Evolutionary conservation across 2,797 vertebrate genomes (phyloP).

Genomic region (Sandelia bainsii): DNA sequence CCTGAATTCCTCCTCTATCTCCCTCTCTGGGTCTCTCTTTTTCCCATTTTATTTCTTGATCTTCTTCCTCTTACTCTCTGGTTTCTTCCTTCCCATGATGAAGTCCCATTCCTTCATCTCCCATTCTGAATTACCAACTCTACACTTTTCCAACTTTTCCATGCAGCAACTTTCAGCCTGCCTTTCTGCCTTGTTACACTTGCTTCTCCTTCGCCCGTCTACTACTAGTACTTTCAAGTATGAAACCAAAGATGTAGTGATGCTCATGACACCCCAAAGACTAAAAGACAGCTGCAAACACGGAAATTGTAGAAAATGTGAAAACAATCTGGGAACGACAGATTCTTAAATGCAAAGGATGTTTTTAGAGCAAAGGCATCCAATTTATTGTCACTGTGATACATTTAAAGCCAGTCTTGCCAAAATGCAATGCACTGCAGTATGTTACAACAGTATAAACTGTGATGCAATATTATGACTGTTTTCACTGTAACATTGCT

Average conservation of each 20-base stretch:
- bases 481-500: slow-evolving; percentile 12
- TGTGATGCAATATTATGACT: slow-evolving; percentile 18
- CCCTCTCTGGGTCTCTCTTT: background rate
- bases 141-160: slow-evolving; percentile 3
- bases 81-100: background rate
- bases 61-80: background rate
- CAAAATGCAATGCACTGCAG: slow-evolving; percentile 9
- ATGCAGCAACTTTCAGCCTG: slow-evolving; percentile 21
- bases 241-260: slow-evolving; percentile 14
- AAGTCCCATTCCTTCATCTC: background rate
- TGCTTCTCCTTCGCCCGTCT: background rate
- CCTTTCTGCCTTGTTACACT: slow-evolving; percentile 3
- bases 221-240: slow-evolving; percentile 3
- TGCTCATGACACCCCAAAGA: background rate
- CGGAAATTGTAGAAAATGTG: background rate
- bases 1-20: slow-evolving; percentile 17
- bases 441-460: slow-evolving; percentile 29
- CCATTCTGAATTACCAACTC: slow-evolving; percentile 1
- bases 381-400: slow-evolving; percentile 10
- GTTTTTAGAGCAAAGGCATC: slow-evolving; percentile 8
- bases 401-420: background rate
- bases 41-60: background rate
- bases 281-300: slow-evolving; percentile 1
- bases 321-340: background rate
- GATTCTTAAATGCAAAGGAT: background rate